Evolutionary conservation across 2,113 vertebrate genomes (phyloP), one percentile per base, ranked within the genome.

Genomic region (Mirounga angustirostris): DNA sequence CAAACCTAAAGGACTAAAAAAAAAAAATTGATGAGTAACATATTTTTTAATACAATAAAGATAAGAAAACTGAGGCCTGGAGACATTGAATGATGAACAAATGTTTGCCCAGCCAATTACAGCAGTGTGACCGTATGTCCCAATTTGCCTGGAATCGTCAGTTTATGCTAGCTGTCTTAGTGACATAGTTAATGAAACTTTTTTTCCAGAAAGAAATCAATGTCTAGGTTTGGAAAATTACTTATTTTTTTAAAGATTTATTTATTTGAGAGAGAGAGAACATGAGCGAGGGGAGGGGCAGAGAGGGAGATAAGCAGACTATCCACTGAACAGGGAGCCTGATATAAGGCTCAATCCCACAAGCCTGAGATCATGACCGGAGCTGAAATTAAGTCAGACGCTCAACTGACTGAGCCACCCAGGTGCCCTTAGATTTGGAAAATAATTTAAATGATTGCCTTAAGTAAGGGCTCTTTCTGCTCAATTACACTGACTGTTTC

Each of bases 41-140:
- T 56, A 40, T 73, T 78, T 89, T 95, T 95, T 5, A 28, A 30
- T 73, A 61, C 8, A 89, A 85, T 67, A 82, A 92, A 69, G 73
- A n/a, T 61, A 84, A 80, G 61, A 50, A 90, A 83, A 80, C 12
- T 67, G 69, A 76, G 50, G 9, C 21, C n/a, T 12, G n/a, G 67
- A 91, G 80, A 81, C 9, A 36, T 0, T 40, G 54, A n/a, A 78
- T 73, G 13, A 46, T 61, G 26, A 30, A 4, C 30, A 56, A 56
- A 85, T 69, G 36, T 40, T n/a, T 79, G 9, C 85, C 78, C 50
- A 40, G 46, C 22, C 83, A 67, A 16, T 14, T 14, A 87, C 65
- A 73, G 2, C 33, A 21, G 4, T 69, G 18, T 82, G 59, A 46
- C 11, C 3, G 1, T 73, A 40, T 9, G 79, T 21, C 16, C 13